Conservation (phyloP, 2,888 invertebrate genomes). For the Lamellibrachia columna region DNA sequence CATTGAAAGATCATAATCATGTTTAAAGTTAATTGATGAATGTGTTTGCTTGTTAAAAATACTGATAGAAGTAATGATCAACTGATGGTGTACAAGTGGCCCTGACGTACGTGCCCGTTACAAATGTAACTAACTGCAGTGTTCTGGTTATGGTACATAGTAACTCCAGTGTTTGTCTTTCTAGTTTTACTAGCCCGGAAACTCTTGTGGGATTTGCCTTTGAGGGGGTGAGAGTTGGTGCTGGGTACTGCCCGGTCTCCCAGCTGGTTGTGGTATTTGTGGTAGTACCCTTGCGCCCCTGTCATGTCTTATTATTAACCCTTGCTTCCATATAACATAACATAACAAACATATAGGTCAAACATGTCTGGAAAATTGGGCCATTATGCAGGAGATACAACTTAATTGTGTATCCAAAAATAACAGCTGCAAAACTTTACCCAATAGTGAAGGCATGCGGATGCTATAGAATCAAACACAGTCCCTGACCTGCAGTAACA, state of each 20-base stretch:
- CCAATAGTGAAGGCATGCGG: too few species aligned
- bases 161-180: background rate
- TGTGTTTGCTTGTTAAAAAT: too few species aligned
- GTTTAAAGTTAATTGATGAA: too few species aligned
- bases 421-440: too few species aligned
- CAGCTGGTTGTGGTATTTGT: background rate
- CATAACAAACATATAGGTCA: background rate
- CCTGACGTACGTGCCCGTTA: too few species aligned
- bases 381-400: too few species aligned
- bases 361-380: background rate
- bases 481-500: background rate
- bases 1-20: too few species aligned
- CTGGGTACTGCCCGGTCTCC: background rate
- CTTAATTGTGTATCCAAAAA: too few species aligned
- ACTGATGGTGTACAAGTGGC: too few species aligned
- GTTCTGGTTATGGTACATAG: background rate
- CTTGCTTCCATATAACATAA: background rate
- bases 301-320: background rate
- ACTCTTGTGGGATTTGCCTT: background rate
- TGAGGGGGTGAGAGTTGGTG: background rate
- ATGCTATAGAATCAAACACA: background rate
- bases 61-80: too few species aligned
- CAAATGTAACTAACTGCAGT: background rate
- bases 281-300: background rate
- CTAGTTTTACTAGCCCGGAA: background rate